These are phyloP conservation scores for Aphodius sticticus DNA, from an alignment of 2,888 invertebrate genomes.

Conservation along the genomic window DNA sequence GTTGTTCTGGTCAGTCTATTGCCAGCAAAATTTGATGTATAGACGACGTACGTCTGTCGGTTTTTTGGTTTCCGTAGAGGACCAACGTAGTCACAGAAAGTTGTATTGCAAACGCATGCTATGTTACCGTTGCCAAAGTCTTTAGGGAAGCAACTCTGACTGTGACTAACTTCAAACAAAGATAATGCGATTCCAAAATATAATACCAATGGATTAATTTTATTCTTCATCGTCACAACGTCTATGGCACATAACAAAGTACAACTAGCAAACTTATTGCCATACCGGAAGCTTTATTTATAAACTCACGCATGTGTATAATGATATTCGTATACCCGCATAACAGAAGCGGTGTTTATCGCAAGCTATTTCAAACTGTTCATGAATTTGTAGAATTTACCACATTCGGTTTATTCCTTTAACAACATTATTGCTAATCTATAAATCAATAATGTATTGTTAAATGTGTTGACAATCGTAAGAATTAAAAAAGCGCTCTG, in stretches of 20 bases:
- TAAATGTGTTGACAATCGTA: no score
- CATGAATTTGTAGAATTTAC: neutral
- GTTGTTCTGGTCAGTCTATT: slow-evolving; percentile 63
- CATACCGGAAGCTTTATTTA: no score
- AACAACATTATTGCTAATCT: no score
- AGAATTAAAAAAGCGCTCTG: no score
- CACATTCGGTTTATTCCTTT: no score
- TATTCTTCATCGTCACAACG: neutral
- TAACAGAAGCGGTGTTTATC: neutral
- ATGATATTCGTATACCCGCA: neutral
- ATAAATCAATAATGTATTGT: no score
- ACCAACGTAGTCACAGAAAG: slow-evolving; percentile 59
- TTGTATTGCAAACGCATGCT: slow-evolving; percentile 59
- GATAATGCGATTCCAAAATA: neutral
- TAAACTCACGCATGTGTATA: neutral
- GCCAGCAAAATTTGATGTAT: slow-evolving; percentile 61
- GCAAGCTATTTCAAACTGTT: neutral
- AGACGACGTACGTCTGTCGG: slow-evolving; percentile 49
- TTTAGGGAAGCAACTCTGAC: slow-evolving; percentile 18
- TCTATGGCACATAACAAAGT: neutral
- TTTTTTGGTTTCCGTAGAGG: slow-evolving; percentile 38
- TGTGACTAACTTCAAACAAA: neutral
- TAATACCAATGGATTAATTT: neutral
- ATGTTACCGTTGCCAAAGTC: slow-evolving; percentile 45
- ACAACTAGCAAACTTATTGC: neutral